Evolutionary conservation across 2,888 invertebrate species (phyloP).

Genomic region (Megalurothrips usitatus): DNA sequence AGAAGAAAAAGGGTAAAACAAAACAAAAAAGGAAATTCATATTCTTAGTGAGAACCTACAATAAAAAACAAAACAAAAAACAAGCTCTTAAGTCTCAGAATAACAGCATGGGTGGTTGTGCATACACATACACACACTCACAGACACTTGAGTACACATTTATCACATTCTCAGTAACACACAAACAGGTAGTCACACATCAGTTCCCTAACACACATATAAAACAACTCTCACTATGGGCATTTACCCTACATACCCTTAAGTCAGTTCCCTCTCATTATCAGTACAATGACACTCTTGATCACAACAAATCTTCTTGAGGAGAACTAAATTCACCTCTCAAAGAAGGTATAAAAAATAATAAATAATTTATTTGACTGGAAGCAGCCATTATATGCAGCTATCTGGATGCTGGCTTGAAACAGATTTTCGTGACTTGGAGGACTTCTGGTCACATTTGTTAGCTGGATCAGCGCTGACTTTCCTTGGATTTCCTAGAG

Average conservation of each 20-base stretch:
- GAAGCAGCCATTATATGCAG: conserved; percentile 42
- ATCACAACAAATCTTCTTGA: conserved; percentile 14
- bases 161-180: conserved; percentile 18
- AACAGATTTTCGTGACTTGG: conserved; percentile 56
- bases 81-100: conserved; percentile 8
- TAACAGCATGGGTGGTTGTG: neutral
- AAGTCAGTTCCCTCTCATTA: conserved; percentile 23
- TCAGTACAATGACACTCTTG: conserved; percentile 26
- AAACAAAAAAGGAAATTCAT: too few species aligned
- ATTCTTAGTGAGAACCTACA: neutral
- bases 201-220: neutral
- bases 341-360: conserved; percentile 16
- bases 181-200: neutral
- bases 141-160: neutral
- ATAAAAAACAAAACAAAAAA: neutral
- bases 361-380: conserved; percentile 24
- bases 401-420: conserved; percentile 65
- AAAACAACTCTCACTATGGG: conserved; percentile 22
- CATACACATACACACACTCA: neutral
- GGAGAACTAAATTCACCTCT: neutral
- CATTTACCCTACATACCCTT: conserved; percentile 17
- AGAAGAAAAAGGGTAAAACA: too few species aligned
- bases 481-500: conserved; percentile 74
- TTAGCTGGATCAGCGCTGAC: conserved; percentile 62
- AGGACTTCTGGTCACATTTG: conserved; percentile 50